These are phyloP conservation scores for Pygocentrus nattereri DNA, from an alignment of 2,797 vertebrate genomes.

Conservation along the genomic window DNA sequence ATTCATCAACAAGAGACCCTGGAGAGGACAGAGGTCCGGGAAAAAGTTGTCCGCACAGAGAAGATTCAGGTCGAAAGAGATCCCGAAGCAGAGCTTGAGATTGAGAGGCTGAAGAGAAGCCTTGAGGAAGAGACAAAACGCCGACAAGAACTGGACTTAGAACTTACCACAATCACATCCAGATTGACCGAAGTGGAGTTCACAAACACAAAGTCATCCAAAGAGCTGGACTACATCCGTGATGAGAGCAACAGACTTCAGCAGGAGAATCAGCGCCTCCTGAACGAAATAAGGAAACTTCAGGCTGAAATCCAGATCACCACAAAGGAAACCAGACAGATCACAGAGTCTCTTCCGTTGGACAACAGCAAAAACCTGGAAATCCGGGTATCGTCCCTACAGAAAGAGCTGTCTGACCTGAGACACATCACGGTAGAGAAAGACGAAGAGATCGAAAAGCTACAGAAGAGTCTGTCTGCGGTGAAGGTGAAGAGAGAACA, in stretches of 20 bases:
- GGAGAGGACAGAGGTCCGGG: conserved; percentile 91
- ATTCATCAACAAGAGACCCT: conserved; percentile 83
- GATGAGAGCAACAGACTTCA: conserved; percentile 91
- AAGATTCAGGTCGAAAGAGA: conserved; percentile 93
- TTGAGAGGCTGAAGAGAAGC: conserved; percentile 86
- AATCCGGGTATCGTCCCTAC: conserved; percentile 85
- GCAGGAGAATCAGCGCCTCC: conserved; percentile 91
- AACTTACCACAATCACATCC: conserved; percentile 81
- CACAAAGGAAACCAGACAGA: conserved; percentile 85
- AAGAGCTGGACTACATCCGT: conserved; percentile 90
- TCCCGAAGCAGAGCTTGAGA: conserved; percentile 90
- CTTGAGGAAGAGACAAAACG: conserved; percentile 89
- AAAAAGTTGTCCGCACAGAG: conserved; percentile 94
- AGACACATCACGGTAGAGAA: conserved; percentile 86
- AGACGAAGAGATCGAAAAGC: conserved; percentile 88
- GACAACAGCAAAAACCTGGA: conserved; percentile 86
- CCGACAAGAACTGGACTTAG: conserved; percentile 86
- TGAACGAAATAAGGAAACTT: conserved; percentile 89
- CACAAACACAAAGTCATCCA: conserved; percentile 91
- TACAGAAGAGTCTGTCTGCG: conserved; percentile 87
- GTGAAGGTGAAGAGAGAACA: conserved; percentile 92
- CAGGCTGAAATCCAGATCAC: conserved; percentile 94
- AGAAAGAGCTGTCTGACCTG: conserved; percentile 89
- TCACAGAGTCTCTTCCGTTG: conserved; percentile 79
- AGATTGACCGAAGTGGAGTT: conserved; percentile 91